These are phyloP conservation scores for Papilio polyxenes DNA, from an alignment of 1,140 invertebrate genomes.

Conservation along the genomic window DNA sequence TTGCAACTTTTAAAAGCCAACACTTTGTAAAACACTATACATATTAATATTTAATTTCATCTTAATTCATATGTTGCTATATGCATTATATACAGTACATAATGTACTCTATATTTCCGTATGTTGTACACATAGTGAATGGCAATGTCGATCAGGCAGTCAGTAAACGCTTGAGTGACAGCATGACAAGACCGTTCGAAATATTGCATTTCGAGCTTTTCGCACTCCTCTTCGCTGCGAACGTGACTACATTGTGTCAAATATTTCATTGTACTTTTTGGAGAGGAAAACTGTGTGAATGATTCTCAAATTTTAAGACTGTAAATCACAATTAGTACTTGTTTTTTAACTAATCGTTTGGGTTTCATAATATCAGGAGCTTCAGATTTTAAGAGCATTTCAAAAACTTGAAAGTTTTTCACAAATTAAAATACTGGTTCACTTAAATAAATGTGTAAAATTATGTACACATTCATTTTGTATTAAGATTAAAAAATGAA, in stretches of 20 bases:
- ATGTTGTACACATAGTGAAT: conserved; percentile 37
- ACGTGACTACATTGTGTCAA: conserved; percentile 18
- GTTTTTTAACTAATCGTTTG: background rate
- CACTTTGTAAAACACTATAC: no score
- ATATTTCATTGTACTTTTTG: conserved; percentile 20
- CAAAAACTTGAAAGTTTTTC: background rate
- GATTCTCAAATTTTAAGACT: background rate
- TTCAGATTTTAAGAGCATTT: no score
- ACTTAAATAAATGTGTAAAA: background rate
- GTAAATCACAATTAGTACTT: background rate
- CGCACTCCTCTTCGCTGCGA: conserved; percentile 15
- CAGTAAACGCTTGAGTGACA: conserved; percentile 55
- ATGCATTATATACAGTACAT: background rate
- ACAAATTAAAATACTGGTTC: background rate
- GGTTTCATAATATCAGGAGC: no score
- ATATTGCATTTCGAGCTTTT: conserved; percentile 55
- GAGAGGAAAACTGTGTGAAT: background rate
- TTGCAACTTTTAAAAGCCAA: background rate
- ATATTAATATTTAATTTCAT: no score
- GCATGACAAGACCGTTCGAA: conserved; percentile 52
- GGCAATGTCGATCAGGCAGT: conserved; percentile 54
- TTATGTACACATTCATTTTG: background rate
- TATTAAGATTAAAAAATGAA: background rate
- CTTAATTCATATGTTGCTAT: no score
- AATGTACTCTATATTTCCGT: background rate